A percentile compares a stretch with the other conserved stretches of the same genome.
These are phyloP conservation scores for Orthonevra nobilis DNA, from an alignment of 2,888 invertebrate genomes.

Conservation along the genomic window DNA sequence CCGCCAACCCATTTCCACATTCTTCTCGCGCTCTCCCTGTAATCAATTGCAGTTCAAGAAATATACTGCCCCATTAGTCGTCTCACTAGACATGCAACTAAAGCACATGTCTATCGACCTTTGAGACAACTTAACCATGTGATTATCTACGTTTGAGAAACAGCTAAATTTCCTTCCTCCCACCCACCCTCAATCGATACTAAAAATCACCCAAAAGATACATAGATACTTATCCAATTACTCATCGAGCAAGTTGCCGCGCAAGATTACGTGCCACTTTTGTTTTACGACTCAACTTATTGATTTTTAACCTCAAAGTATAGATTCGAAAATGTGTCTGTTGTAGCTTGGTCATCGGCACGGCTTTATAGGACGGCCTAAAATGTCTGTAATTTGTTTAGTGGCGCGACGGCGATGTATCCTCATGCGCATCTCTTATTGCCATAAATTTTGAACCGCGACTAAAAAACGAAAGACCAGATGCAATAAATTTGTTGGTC, in stretches of 20 bases:
- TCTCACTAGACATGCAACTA: conserved; percentile 40
- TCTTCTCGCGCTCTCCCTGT: not conserved
- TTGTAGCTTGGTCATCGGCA: conserved; percentile 28
- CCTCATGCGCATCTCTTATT: conserved; percentile 45
- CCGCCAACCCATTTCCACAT: not conserved
- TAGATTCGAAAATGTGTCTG: conserved; percentile 32
- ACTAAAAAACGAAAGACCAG: conserved; percentile 33
- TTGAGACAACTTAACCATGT: conserved; percentile 39
- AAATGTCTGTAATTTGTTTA: conserved; percentile 46
- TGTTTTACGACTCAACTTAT: conserved; percentile 37
- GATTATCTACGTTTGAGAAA: conserved; percentile 20
- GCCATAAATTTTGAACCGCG: conserved; percentile 41
- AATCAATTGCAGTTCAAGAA: conserved; percentile 48
- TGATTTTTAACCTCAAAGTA: conserved; percentile 54
- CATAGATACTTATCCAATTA: conserved; percentile 32
- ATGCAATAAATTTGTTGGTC: conserved; percentile 46
- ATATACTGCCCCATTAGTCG: not conserved
- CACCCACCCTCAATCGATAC: not conserved
- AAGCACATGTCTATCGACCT: conserved; percentile 36
- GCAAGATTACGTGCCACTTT: conserved; percentile 46
- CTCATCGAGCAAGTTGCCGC: conserved; percentile 35
- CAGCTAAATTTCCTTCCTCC: not conserved
- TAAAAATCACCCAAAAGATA: conserved; percentile 36
- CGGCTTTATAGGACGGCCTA: conserved; percentile 14
- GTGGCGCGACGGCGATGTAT: not conserved